phyloP scores from a whole-genome alignment of 2,113 vertebrate species.

The Columba livia region DNA sequence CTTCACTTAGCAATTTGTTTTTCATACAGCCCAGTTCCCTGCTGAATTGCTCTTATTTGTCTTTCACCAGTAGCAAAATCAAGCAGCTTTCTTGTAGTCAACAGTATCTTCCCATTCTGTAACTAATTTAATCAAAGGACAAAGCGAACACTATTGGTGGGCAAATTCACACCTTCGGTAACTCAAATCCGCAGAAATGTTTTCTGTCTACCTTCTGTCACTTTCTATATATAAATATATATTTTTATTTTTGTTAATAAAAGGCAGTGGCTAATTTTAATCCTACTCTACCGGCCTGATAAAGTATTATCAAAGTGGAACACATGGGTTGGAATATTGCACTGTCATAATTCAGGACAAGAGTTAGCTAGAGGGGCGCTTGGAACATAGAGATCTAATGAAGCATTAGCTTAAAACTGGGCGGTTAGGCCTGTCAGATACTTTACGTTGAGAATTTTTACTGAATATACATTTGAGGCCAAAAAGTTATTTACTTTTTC shows the following conservation, averaged over 20 bases:
- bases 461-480: conserved; percentile 72
- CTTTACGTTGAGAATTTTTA: conserved; percentile 76
- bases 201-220: conserved; percentile 63
- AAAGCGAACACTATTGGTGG: conserved; percentile 67
- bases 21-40: conserved; percentile 44
- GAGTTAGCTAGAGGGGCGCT: conserved; percentile 79
- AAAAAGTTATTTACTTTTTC: conserved; percentile 81
- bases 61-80: conserved; percentile 70
- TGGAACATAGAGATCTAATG: conserved; percentile 82
- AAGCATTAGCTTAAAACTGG: conserved; percentile 80
- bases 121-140: conserved; percentile 74
- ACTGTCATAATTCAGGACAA: conserved; percentile 75
- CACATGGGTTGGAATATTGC: conserved; percentile 59
- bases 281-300: conserved; percentile 35
- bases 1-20: conserved; percentile 63
- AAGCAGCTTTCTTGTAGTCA: conserved; percentile 66
- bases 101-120: conserved; percentile 61
- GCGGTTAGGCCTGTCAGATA: conserved; percentile 81
- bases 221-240: conserved; percentile 38
- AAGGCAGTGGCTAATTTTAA: conserved; percentile 68
- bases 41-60: conserved; percentile 65
- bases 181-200: conserved; percentile 63
- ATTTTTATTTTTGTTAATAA: conserved; percentile 63
- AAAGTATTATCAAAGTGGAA: conserved; percentile 71
- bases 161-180: conserved; percentile 70